Percentiles rank a stretch among this genome's conserved stretches.
These are phyloP conservation scores for Strigamia transsilvanica DNA, from an alignment of 2,888 invertebrate genomes.

Conservation along the genomic window DNA sequence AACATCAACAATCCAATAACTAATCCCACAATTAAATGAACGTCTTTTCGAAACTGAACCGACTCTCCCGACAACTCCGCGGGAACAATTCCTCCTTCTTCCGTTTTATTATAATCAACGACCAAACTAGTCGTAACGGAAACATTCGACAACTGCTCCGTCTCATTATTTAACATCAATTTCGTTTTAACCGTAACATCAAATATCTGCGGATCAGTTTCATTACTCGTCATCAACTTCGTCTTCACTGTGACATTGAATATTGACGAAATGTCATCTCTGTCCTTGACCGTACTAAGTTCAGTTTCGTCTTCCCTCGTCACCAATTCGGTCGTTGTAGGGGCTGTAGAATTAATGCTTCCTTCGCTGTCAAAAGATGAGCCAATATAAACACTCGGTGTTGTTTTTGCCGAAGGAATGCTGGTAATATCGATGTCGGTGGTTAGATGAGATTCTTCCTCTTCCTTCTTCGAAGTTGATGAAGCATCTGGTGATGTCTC, in stretches of 20 bases:
- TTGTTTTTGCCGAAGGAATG: not conserved
- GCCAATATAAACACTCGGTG: constrained; percentile 3
- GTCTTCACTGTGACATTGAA: not conserved
- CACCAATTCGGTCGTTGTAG: not conserved
- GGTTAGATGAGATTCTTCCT: not conserved
- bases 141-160: not conserved
- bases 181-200: not conserved
- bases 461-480: not conserved
- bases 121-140: not conserved
- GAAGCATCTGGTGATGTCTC: not conserved
- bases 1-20: constrained; percentile 65
- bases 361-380: not conserved
- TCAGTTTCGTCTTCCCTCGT: not conserved
- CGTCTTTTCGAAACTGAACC: constrained; percentile 58
- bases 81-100: not conserved
- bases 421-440: not conserved
- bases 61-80: not conserved
- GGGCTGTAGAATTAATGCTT: not conserved
- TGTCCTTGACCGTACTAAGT: not conserved
- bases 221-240: not conserved
- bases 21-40: constrained; percentile 77
- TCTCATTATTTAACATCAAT: not conserved
- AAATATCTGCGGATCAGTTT: not conserved
- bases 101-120: not conserved
- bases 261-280: not conserved